These are phyloP conservation scores for Lagocephalus sceleratus DNA, from an alignment of 2,797 vertebrate genomes.

Conservation along the genomic window DNA sequence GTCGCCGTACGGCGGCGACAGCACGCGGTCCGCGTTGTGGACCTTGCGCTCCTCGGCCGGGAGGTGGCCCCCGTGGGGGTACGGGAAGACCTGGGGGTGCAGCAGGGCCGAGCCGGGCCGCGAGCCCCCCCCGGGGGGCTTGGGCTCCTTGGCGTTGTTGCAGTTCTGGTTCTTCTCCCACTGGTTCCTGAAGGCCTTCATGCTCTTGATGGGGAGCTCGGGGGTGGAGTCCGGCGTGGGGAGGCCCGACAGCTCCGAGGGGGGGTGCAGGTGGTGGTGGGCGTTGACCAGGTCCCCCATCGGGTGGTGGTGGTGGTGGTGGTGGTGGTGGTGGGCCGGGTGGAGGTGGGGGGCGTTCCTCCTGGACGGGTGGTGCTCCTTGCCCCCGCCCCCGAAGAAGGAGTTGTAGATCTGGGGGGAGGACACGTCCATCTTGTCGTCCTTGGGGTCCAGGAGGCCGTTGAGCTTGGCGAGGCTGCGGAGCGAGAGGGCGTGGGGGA, in stretches of 20 bases:
- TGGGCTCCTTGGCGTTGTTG: slow-evolving; percentile 88
- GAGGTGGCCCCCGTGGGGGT: slow-evolving; percentile 66
- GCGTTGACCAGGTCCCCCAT: slow-evolving; percentile 78
- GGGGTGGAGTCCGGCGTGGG: slow-evolving; percentile 91
- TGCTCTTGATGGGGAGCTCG: slow-evolving; percentile 86
- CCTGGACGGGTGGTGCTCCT: slow-evolving; percentile 69
- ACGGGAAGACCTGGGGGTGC: slow-evolving; percentile 78
- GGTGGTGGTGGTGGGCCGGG: slow-evolving; percentile 56
- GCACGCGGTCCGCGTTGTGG: slow-evolving; percentile 78
- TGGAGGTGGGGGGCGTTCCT: slow-evolving; percentile 70
- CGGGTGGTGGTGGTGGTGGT: slow-evolving; percentile 69
- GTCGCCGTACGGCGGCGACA: slow-evolving; percentile 76
- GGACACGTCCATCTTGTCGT: slow-evolving; percentile 77
- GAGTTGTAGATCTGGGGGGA: slow-evolving; percentile 84
- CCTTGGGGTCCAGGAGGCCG: slow-evolving; percentile 81
- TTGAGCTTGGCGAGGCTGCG: slow-evolving; percentile 88
- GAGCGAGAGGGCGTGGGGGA: slow-evolving; percentile 85
- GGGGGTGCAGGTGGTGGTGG: slow-evolving; percentile 32
- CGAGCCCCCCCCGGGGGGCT: slow-evolving; percentile 69
- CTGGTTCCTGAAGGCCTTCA: slow-evolving; percentile 83
- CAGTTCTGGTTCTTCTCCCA: slow-evolving; percentile 93
- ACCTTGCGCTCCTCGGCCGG: slow-evolving; percentile 82
- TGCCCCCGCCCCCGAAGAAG: slow-evolving; percentile 75
- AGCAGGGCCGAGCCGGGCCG: slow-evolving; percentile 71
- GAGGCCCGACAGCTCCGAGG: slow-evolving; percentile 84